Percentiles rank a stretch among this genome's conserved stretches.
Conservation (phyloP, 64 coral and sea anemone genomes). For the Platygyra sinensis region DNA sequence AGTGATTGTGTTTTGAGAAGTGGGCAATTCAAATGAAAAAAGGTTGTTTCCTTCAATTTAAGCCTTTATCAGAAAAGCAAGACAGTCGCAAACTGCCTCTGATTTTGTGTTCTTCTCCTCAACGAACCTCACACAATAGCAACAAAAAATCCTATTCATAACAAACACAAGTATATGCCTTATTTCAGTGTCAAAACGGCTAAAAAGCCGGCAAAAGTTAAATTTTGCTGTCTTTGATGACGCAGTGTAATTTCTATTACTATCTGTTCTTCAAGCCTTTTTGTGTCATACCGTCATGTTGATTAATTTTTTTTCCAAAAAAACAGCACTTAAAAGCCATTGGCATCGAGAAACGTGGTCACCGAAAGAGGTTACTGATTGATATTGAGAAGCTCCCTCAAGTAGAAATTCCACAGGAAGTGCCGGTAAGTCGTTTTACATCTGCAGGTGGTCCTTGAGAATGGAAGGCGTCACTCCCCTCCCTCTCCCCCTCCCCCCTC, state of each 20-base stretch:
- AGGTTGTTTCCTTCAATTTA: no score
- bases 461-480: no score
- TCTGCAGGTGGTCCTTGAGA: not conserved
- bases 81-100: not conserved
- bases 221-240: no score
- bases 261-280: no score
- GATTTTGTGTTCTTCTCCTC: not conserved
- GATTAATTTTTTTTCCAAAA: not conserved
- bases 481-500: no score
- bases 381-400: conserved; percentile 79
- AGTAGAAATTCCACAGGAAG: conserved; percentile 78
- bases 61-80: no score
- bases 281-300: not conserved
- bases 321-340: conserved; percentile 78
- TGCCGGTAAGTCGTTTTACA: conserved; percentile 70
- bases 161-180: not conserved
- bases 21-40: no score
- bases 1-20: not conserved
- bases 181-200: no score
- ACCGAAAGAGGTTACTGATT: conserved; percentile 68
- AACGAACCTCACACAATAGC: no score
- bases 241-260: no score
- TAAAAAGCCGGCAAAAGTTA: no score
- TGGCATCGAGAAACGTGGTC: conserved; percentile 87
- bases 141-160: no score